These are phyloP conservation scores for Dorcus parallelipipedus DNA, from an alignment of 2,888 invertebrate species.

Conservation along the genomic window DNA sequence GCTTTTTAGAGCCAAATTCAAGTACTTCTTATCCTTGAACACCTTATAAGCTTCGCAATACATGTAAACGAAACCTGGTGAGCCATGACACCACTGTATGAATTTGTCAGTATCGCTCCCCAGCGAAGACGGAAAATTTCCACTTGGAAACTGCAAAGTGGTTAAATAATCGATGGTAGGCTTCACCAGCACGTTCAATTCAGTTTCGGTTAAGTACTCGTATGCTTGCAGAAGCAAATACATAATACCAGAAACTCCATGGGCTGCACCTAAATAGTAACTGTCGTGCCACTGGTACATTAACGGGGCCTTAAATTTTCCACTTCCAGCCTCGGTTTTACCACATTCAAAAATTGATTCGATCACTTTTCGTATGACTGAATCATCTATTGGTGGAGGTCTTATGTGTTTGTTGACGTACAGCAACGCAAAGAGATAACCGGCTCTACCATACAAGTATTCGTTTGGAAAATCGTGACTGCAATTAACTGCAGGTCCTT, in stretches of 20 bases:
- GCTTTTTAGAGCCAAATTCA: conserved; percentile 65
- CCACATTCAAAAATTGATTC: conserved; percentile 62
- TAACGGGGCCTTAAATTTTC: conserved; percentile 61
- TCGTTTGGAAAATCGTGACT: conserved; percentile 68
- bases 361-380: conserved; percentile 61
- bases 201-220: conserved; percentile 54
- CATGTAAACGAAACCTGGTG: conserved; percentile 77
- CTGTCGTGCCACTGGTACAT: conserved; percentile 87
- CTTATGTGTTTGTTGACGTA: conserved; percentile 68
- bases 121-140: conserved; percentile 77
- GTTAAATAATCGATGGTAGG: conserved; percentile 65
- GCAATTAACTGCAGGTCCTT: conserved; percentile 54
- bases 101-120: conserved; percentile 68
- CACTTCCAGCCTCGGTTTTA: conserved; percentile 54
- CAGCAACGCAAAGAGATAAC: conserved; percentile 75
- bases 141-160: conserved; percentile 55
- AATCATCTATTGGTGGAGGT: conserved; percentile 57
- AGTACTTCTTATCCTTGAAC: conserved; percentile 65
- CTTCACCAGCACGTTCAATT: conserved; percentile 58
- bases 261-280: conserved; percentile 85
- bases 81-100: conserved; percentile 95
- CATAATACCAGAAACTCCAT: conserved; percentile 82
- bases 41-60: conserved; percentile 65
- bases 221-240: conserved; percentile 75
- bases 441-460: conserved; percentile 79